Evolutionary conservation across 2,797 vertebrate species (phyloP).

Genomic region (Poecilia picta): DNA sequence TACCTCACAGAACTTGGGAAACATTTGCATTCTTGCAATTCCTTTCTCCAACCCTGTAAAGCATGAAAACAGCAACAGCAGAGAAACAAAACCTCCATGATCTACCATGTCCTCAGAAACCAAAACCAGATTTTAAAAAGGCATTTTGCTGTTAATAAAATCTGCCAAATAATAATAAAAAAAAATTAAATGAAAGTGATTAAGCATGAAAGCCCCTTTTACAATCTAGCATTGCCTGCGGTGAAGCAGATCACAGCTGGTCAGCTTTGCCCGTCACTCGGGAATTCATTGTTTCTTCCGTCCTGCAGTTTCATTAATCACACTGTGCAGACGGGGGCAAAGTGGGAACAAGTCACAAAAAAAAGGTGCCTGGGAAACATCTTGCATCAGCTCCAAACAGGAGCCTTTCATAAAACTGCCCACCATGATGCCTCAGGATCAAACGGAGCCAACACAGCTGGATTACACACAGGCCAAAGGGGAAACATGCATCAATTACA

Average conservation of each 20-base stretch:
- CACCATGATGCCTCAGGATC: slow-evolving; percentile 39
- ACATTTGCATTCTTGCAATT: slow-evolving; percentile 56
- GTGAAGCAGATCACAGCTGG: slow-evolving; percentile 42
- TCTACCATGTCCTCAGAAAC: slow-evolving; percentile 9
- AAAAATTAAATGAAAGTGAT: neutral
- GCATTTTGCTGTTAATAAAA: neutral
- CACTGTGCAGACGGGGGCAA: slow-evolving; percentile 35
- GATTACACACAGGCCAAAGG: slow-evolving; percentile 28
- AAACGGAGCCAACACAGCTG: slow-evolving; percentile 42
- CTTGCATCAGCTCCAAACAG: slow-evolving; percentile 33
- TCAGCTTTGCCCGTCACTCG: slow-evolving; percentile 42
- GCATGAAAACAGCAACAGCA: neutral
- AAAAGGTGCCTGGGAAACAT: slow-evolving; percentile 62
- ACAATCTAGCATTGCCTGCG: slow-evolving; percentile 37
- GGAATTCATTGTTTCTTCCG: slow-evolving; percentile 64
- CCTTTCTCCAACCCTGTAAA: slow-evolving; percentile 24
- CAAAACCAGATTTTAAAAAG: neutral
- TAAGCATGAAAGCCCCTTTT: slow-evolving; percentile 24
- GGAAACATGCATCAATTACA: slow-evolving; percentile 9
- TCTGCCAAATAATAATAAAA: neutral
- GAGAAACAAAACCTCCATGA: neutral
- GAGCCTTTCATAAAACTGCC: slow-evolving; percentile 61
- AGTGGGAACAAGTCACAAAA: slow-evolving; percentile 46
- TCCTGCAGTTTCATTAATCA: slow-evolving; percentile 65
- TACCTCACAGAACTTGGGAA: slow-evolving; percentile 51